These are phyloP conservation scores for Trididemnum clinides DNA, from an alignment of 23 tunicate genomes.

Conservation along the genomic window DNA sequence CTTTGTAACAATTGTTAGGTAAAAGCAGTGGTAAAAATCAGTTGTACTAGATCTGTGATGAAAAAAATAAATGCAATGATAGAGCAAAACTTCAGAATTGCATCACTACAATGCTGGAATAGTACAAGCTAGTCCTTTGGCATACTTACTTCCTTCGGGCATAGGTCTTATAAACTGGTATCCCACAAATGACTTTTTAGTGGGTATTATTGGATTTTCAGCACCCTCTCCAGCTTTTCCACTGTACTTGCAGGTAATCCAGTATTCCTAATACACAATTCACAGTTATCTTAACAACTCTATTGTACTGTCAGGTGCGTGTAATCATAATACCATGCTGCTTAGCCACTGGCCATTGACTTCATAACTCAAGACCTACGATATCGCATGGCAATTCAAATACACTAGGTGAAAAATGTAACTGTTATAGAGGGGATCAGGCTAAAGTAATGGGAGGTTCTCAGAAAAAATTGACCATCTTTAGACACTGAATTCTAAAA, in stretches of 20 bases:
- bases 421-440: too few relatives aligned
- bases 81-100: too few relatives aligned
- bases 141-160: slow-evolving; percentile 68
- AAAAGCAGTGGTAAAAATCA: too few relatives aligned
- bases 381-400: background rate
- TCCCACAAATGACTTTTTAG: slow-evolving; percentile 69
- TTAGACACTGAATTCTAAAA: too few relatives aligned
- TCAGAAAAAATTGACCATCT: too few relatives aligned
- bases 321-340: background rate
- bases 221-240: slow-evolving; percentile 60
- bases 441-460: too few relatives aligned
- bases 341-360: background rate
- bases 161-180: slow-evolving; percentile 78
- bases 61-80: too few relatives aligned
- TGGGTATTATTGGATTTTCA: slow-evolving; percentile 72
- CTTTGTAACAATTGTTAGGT: too few relatives aligned
- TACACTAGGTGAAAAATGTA: too few relatives aligned
- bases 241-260: slow-evolving; percentile 92
- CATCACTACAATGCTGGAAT: too few relatives aligned
- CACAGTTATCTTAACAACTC: background rate
- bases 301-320: background rate
- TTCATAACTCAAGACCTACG: background rate
- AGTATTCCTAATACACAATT: slow-evolving; percentile 67
- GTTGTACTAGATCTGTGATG: too few relatives aligned
- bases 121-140: background rate